phyloP scores from a whole-genome alignment of 1,140 invertebrate genomes.

The Uloborus diversus region DNA sequence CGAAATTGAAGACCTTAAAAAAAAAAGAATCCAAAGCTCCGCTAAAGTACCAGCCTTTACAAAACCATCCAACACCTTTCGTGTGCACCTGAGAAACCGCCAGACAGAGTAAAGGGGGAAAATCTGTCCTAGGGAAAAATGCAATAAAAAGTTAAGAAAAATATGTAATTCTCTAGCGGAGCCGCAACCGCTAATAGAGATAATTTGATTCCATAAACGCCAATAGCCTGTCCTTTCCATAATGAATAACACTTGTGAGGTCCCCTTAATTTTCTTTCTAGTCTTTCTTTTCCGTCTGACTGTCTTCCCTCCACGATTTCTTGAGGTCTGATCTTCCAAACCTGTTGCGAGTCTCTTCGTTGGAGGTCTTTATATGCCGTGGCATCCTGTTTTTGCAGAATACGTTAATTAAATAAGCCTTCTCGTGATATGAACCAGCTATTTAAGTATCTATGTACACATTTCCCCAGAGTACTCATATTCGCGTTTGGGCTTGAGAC shows the following conservation, averaged over 20 bases:
- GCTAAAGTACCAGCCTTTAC: not conserved
- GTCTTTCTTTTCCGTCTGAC: constrained; percentile 10
- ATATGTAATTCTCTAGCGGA: not conserved
- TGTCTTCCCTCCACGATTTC: not conserved
- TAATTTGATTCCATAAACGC: constrained; percentile 46
- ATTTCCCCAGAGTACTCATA: too few relatives aligned
- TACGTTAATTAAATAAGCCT: constrained; percentile 1
- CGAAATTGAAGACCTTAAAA: not conserved
- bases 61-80: not conserved
- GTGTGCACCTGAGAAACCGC: not conserved
- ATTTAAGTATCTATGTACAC: too few relatives aligned
- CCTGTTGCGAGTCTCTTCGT: not conserved
- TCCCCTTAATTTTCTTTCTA: constrained; percentile 20
- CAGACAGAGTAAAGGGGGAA: not conserved
- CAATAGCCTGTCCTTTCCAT: constrained; percentile 17
- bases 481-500: too few relatives aligned
- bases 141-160: not conserved
- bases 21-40: not conserved
- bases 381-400: not conserved
- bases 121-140: not conserved
- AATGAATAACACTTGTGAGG: constrained; percentile 42
- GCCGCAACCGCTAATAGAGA: constrained; percentile 32
- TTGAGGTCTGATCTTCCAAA: not conserved
- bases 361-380: constrained; percentile 1
- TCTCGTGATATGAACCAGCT: not conserved